phyloP scores from a whole-genome alignment of 2,113 vertebrate species.

The Myotis davidii region DNA sequence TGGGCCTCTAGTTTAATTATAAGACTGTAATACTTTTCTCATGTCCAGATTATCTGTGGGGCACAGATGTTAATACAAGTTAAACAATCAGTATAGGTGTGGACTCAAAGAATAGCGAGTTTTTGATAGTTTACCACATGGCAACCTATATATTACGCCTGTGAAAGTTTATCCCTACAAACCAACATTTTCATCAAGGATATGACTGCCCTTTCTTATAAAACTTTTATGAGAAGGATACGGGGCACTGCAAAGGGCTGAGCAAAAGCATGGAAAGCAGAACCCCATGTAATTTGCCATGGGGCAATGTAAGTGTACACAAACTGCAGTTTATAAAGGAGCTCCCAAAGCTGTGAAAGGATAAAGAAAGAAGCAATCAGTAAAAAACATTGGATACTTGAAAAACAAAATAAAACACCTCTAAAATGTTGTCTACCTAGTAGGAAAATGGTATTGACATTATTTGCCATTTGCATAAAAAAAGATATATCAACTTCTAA shows the following conservation, averaged over 20 bases:
- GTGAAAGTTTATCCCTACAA: neutral
- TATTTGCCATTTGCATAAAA: neutral
- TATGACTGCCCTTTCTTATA: neutral
- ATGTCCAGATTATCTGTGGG: neutral
- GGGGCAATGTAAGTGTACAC: slow-evolving; percentile 99
- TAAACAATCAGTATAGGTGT: neutral
- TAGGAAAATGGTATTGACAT: neutral
- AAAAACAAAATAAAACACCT: slow-evolving; percentile 36
- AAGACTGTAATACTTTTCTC: slow-evolving; percentile 1
- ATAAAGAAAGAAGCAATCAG: neutral
- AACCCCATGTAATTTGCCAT: slow-evolving; percentile 99
- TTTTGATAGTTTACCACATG: neutral
- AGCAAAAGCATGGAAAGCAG: slow-evolving; percentile 98
- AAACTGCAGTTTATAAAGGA: slow-evolving; percentile 97
- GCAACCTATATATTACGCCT: neutral
- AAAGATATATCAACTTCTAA: slow-evolving; percentile 17
- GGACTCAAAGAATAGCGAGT: neutral
- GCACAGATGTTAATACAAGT: neutral
- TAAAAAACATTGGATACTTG: neutral
- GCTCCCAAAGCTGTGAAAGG: slow-evolving; percentile 93
- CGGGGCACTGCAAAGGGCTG: slow-evolving; percentile 99
- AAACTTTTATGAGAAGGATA: slow-evolving; percentile 89
- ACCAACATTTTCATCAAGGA: slow-evolving; percentile 10
- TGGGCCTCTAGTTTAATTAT: neutral
- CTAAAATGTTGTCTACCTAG: neutral